Evolutionary conservation across 1,140 invertebrate species (phyloP).

Genomic region (Ceratitis capitata): DNA sequence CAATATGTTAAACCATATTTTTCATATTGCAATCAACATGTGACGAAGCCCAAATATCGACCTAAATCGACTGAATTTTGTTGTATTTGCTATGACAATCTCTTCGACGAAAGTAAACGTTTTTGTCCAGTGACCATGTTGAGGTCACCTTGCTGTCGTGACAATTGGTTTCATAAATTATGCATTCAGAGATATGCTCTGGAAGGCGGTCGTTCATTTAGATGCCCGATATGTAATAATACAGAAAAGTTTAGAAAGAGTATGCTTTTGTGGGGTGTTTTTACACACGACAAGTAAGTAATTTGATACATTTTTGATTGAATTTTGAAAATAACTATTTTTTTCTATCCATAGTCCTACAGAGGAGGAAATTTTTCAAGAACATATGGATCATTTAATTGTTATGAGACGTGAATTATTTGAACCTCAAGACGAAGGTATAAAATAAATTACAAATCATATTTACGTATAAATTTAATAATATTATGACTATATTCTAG

Average conservation of each 20-base stretch:
- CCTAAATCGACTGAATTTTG: conserved; percentile 36
- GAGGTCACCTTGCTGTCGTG: conserved; percentile 67
- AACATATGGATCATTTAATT: no score
- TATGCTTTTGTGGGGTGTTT: conserved; percentile 71
- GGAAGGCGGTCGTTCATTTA: conserved; percentile 72
- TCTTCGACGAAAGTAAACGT: background rate
- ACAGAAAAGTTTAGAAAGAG: conserved; percentile 68
- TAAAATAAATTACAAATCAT: no score
- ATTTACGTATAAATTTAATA: no score
- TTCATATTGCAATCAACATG: conserved; percentile 65
- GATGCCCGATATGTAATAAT: conserved; percentile 77
- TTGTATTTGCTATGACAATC: conserved; percentile 43
- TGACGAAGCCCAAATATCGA: background rate
- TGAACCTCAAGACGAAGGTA: no score
- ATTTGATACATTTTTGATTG: no score
- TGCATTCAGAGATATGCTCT: conserved; percentile 68
- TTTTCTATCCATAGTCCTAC: no score
- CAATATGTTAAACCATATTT: conserved; percentile 71
- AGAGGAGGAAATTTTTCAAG: no score
- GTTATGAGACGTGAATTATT: no score
- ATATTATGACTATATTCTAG: no score
- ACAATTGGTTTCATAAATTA: conserved; percentile 67
- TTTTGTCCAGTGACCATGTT: background rate
- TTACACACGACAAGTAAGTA: conserved; percentile 69
- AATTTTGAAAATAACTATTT: no score